Base-by-base conservation (phyloP, 1,140 invertebrate genomes). In the Subanguina moxae region DNA sequence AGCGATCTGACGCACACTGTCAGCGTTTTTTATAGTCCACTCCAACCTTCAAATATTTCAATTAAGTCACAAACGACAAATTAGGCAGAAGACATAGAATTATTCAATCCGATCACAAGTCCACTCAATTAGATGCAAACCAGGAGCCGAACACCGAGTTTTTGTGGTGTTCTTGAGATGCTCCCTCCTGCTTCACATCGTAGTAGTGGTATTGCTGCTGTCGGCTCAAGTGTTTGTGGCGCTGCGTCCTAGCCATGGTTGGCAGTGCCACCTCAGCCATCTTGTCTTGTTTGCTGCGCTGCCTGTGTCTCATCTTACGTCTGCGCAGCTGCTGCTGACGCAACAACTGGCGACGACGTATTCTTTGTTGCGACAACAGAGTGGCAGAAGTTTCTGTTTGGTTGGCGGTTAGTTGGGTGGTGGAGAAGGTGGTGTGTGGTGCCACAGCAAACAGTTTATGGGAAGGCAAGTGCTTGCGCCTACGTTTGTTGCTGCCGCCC, bases 121-220 rank as follows among this genome's bases (percentile, higher is more conserved):
- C 32, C 32, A 38, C 48, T 52, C 48, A 52, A 25, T 43, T 61
- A 21, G 58, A 61, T 3, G 58, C 68, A 56, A 75, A 77, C 76
- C 76, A 78, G 9, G 67, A 67, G 62, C 77, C 76, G 46, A 78
- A 78, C 25, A 79, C 65, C 15, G 75, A 78, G 46, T 72, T 52
- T 21, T 28, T 57, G 23, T 25, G 27, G 67, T 64, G 42, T 43
- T 56, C 28, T 3, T 56, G 21, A 13, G 3, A 9, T 23, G 28
- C 28, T 5, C 38, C 72, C 57, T 32, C 45, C 42, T 52, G 62
- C 32, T 62, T 74, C 61, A 9, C 64, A 62, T 46, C 69, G n/a
- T 61, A 61, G 27, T 61, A 21, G 38, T 61, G 3, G 28, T 61
- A 61, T 61, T 61, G 1, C 27, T 30, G 58, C 3, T 61, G 3